phyloP scores from a whole-genome alignment of 2,797 vertebrate species.

The Sphenodon punctatus region DNA sequence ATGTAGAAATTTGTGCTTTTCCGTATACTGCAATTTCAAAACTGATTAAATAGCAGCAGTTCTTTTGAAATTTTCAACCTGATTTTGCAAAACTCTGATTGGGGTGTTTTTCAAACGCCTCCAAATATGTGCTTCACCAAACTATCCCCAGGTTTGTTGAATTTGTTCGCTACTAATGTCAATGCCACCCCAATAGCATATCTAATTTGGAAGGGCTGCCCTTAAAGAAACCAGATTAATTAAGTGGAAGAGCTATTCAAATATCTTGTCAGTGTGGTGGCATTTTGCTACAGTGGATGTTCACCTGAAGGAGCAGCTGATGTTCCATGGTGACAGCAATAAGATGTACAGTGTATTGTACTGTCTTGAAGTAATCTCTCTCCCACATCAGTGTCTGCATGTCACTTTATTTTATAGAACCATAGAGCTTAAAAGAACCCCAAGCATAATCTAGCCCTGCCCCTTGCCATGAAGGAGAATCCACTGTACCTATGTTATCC shows the following conservation, averaged over 20 bases:
- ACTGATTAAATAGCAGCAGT: not conserved
- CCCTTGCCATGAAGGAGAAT: too few relatives aligned
- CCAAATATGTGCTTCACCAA: not conserved
- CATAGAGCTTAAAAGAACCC: too few relatives aligned
- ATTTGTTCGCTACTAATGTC: not conserved
- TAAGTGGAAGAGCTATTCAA: not conserved
- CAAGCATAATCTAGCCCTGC: too few relatives aligned
- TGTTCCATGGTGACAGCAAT: not conserved
- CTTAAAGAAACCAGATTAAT: not conserved
- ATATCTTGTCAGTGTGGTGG: not conserved
- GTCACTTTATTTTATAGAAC: accelerated
- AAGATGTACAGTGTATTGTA: not conserved
- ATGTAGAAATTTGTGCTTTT: not conserved
- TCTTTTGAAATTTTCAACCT: not conserved
- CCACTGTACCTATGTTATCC: too few relatives aligned
- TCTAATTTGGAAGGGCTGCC: not conserved
- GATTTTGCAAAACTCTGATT: not conserved
- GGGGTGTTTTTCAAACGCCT: not conserved
- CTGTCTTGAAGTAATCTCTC: not conserved
- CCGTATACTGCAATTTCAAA: not conserved
- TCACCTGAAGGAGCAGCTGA: not conserved
- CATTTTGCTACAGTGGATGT: accelerated
- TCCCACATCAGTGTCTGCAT: not conserved
- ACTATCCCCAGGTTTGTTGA: not conserved
- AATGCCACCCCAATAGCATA: not conserved